Evolutionary conservation across 1,140 invertebrate genomes (phyloP).

Genomic region (Apis cerana): DNA sequence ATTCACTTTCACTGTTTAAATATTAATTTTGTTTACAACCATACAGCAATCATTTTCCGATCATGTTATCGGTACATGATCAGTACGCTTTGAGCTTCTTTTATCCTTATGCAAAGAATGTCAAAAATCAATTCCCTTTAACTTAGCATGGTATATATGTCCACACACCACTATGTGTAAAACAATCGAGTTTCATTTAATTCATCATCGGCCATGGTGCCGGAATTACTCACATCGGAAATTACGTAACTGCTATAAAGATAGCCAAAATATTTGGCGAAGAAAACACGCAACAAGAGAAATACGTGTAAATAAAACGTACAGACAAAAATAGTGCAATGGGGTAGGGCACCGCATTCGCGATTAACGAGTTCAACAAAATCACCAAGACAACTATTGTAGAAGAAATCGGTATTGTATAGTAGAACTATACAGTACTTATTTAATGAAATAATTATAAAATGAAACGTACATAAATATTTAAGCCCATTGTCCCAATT

Average conservation of each 20-base stretch:
- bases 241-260: slow-evolving; percentile 72
- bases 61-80: slow-evolving; percentile 24
- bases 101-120: slow-evolving; percentile 29
- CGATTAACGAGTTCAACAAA: slow-evolving; percentile 53
- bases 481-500: slow-evolving; percentile 51
- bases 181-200: slow-evolving; percentile 60
- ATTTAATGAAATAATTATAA: slow-evolving; percentile 8
- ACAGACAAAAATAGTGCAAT: slow-evolving; percentile 71
- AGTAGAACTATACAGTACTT: slow-evolving; percentile 25
- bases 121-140: slow-evolving; percentile 57
- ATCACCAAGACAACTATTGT: slow-evolving; percentile 50
- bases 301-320: slow-evolving; percentile 66
- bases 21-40: slow-evolving; percentile 56
- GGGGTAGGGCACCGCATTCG: slow-evolving; percentile 59
- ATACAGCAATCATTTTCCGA: not conserved
- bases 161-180: slow-evolving; percentile 47
- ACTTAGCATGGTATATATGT: slow-evolving; percentile 36
- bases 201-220: slow-evolving; percentile 56
- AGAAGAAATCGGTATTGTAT: slow-evolving; percentile 36
- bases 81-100: slow-evolving; percentile 1
- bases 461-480: slow-evolving; percentile 16
- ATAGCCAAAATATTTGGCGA: slow-evolving; percentile 71
- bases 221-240: slow-evolving; percentile 61
- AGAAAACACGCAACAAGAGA: slow-evolving; percentile 67
- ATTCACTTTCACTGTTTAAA: slow-evolving; percentile 49